Evolutionary conservation across 2,888 invertebrate species (phyloP).

Genomic region (Iphiclides podalirius): DNA sequence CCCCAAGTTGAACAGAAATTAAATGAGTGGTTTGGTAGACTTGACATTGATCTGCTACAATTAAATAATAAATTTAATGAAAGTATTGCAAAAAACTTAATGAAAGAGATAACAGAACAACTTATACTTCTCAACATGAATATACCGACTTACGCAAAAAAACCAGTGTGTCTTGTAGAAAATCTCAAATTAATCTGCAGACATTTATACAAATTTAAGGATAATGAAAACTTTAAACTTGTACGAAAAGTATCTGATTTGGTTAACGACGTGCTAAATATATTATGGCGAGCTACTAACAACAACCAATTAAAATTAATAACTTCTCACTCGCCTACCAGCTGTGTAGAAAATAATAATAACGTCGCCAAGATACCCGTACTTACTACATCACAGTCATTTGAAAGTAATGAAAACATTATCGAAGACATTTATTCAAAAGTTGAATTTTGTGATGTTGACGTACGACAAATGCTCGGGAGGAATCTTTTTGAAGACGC

Average conservation of each 20-base stretch:
- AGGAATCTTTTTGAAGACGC: slow-evolving; percentile 2
- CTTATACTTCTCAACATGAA: slow-evolving; percentile 14
- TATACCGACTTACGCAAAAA: slow-evolving; percentile 5
- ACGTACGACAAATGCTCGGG: slow-evolving; percentile 2
- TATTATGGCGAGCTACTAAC: background rate
- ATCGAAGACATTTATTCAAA: slow-evolving; percentile 17
- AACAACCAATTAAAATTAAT: background rate
- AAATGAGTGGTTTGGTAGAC: slow-evolving; percentile 26
- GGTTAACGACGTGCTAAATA: slow-evolving; percentile 6
- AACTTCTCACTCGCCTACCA: background rate
- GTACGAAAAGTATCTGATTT: slow-evolving; percentile 15
- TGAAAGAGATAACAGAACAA: slow-evolving; percentile 28
- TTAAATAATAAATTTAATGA: slow-evolving; percentile 18
- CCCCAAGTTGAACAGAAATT: slow-evolving; percentile 24
- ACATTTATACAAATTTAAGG: slow-evolving; percentile 3
- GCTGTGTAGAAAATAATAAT: background rate
- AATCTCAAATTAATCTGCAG: slow-evolving; percentile 13
- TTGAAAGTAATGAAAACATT: slow-evolving; percentile 5
- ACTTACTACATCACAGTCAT: background rate
- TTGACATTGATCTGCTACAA: slow-evolving; percentile 16
- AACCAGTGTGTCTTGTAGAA: slow-evolving; percentile 12
- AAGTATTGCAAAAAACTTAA: slow-evolving; percentile 23
- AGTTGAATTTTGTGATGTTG: slow-evolving; percentile 9
- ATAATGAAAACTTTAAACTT: slow-evolving; percentile 7
- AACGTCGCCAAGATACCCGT: background rate